phyloP scores from a whole-genome alignment of 2,113 vertebrate genomes.

The Heteronetta atricapilla region DNA sequence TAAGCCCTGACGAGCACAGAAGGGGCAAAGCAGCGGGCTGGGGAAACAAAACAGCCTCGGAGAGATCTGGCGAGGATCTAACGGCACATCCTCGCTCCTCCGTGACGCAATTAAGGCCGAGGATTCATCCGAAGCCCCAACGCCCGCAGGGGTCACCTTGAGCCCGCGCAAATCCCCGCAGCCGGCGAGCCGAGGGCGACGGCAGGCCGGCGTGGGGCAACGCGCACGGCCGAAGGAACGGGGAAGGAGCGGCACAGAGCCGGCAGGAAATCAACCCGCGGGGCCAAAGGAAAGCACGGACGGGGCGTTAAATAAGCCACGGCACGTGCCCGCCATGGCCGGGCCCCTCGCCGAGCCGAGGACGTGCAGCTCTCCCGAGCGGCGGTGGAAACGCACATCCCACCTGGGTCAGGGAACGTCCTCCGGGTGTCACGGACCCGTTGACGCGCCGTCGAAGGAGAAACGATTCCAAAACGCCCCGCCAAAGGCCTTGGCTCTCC shows the following conservation, averaged over 20 bases:
- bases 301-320: no score
- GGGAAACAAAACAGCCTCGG: background rate
- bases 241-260: background rate
- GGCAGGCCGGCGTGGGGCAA: background rate
- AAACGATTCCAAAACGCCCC: background rate
- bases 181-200: background rate
- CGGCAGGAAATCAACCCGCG: no score
- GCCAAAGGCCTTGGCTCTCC: fast-evolving
- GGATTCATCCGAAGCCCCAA: background rate
- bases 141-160: background rate
- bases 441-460: background rate
- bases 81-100: background rate
- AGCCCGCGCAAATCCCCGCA: no score
- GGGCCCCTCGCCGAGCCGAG: background rate
- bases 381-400: fast-evolving
- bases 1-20: background rate
- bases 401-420: no score
- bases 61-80: fast-evolving
- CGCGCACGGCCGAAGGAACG: fast-evolving
- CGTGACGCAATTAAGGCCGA: background rate
- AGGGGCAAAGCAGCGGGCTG: background rate
- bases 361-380: background rate
- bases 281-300: no score
- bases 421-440: no score
- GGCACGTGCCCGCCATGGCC: no score